Evolutionary conservation across 2,888 invertebrate genomes (phyloP).

Genomic region (Amphiduros pacificus): DNA sequence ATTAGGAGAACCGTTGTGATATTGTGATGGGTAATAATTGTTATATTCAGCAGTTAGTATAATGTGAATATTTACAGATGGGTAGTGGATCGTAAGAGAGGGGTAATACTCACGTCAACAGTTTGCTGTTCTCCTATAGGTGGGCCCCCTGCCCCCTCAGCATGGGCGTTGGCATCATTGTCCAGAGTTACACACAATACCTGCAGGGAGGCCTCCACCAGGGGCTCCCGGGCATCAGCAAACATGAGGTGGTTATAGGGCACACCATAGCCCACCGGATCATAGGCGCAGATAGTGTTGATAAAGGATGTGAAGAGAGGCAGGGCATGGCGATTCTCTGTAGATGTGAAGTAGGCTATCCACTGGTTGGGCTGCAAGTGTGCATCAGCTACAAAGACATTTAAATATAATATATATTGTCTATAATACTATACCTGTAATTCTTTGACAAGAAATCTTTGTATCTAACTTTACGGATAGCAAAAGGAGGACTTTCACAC

Average conservation of each 20-base stretch:
- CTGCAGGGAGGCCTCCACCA: conserved; percentile 47
- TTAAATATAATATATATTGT: no score
- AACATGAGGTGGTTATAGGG: conserved; percentile 98
- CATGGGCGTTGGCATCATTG: conserved; percentile 76
- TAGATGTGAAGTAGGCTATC: conserved; percentile 69
- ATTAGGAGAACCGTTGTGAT: no score
- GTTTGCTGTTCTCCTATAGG: no score
- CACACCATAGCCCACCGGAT: conserved; percentile 93
- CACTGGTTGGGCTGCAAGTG: conserved; percentile 65
- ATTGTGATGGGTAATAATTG: no score
- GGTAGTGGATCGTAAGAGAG: no score
- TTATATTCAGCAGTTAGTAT: no score
- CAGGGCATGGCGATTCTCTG: conserved; percentile 81
- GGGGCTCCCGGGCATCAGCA: conserved; percentile 70
- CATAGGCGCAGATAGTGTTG: conserved; percentile 95
- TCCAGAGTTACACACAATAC: conserved; percentile 90
- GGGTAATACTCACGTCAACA: no score
- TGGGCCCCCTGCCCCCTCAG: conserved; percentile 61
- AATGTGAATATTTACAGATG: no score
- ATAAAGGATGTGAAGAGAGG: conserved; percentile 96
- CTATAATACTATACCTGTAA: no score
- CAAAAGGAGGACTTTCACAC: no score
- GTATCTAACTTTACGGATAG: no score
- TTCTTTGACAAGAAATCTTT: no score
- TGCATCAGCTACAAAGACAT: conserved; percentile 57